Evolutionary conservation across 2,888 invertebrate genomes (phyloP), one percentile per base, ranked within the genome.

Genomic region (Zygothrica quintamaculata): DNA sequence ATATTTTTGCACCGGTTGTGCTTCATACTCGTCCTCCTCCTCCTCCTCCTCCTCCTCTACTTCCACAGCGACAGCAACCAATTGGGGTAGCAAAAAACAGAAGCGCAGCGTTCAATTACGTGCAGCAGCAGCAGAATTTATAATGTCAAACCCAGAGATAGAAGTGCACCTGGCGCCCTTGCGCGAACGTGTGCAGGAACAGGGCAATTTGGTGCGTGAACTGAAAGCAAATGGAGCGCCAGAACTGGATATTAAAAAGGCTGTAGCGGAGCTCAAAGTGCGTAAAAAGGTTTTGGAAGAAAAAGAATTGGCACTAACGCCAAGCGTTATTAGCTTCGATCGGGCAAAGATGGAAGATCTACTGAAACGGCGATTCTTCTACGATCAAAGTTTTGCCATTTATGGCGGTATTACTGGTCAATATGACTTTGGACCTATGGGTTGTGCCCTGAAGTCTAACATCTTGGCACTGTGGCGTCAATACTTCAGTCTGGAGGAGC

Each of bases 351-450:
- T 99, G 96, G 99, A 99, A 91, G 99, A 99, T 92, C 93, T 99
- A 3, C 93, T 99, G 33, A 99, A 99, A 90, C 94, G 99, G 75
- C 93, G 99, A 72, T 99, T 99, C 91, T 99, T 99, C 91, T 98
- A 95, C 91, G 99, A 99, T 90, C 99, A 99, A 90, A 98, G 99
- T 0, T 99, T 99, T 92, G 98, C 99, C 0, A 99, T 99, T 84
- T 99, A 99, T 92, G 99, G 99, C 77, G 99, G 99, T 31, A 94
- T 96, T 26, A 95, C 95, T 25, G 96, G 99, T 0, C 97, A 99
- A 88, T 99, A 97, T 91, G 99, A 99, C 92, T 99, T 98, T 91
- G 99, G 99, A 0, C 99, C 99, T 0, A 99, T 99, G 98, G 99
- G 99, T 1, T 99, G 99, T 92, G 98, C 99, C 0, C 94, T 99